Evolutionary conservation across 2,113 vertebrate species (phyloP).

Genomic region (Pituophis catenifer): DNA sequence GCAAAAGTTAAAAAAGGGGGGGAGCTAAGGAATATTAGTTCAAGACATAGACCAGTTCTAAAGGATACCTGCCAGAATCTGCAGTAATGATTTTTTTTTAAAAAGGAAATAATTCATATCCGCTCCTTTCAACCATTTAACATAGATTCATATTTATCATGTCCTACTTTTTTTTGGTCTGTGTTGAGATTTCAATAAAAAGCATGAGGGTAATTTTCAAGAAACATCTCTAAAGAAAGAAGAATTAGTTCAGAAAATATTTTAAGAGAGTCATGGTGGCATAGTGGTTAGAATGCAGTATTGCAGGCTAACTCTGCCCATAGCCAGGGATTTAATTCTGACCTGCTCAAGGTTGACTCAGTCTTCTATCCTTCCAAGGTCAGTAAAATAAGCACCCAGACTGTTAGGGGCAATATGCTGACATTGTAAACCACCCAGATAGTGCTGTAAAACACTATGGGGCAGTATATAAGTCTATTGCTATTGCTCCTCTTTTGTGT

Average conservation of each 20-base stretch:
- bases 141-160: constrained; percentile 9
- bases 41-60: constrained; percentile 24
- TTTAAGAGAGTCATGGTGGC: neutral
- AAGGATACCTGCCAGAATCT: neutral
- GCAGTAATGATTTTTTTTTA: constrained; percentile 25
- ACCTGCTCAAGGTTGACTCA: neutral
- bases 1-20: constrained; percentile 10
- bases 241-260: neutral
- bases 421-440: neutral
- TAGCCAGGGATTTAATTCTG: neutral
- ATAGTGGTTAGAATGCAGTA: neutral
- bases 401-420: neutral
- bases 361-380: no score
- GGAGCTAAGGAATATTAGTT: constrained; percentile 19
- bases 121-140: constrained; percentile 16
- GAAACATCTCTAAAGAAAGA: neutral
- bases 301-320: neutral
- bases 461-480: neutral
- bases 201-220: neutral
- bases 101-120: constrained; percentile 15
- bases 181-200: constrained; percentile 33
- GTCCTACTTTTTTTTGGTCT: constrained; percentile 24
- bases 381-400: neutral
- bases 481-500: neutral
- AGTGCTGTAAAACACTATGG: neutral